These are phyloP conservation scores for Allolobophora icterica DNA, from an alignment of 2,888 invertebrate species.

Conservation along the genomic window DNA sequence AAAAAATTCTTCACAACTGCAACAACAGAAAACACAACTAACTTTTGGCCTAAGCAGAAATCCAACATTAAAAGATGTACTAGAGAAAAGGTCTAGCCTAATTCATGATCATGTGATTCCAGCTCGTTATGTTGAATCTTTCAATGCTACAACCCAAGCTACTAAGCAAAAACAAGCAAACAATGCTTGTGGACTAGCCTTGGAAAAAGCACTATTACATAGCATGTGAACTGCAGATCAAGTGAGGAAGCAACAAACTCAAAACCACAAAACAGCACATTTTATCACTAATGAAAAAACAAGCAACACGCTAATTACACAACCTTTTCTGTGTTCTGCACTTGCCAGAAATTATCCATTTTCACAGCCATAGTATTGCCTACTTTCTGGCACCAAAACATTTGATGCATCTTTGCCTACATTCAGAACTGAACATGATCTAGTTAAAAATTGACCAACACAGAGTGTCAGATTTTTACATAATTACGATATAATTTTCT, in stretches of 20 bases:
- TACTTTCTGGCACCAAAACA: not conserved
- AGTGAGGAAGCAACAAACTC: constrained; percentile 2
- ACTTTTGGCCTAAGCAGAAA: not conserved
- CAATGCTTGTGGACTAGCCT: not conserved
- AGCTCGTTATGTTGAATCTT: not conserved
- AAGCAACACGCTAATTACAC: not conserved
- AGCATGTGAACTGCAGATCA: not conserved
- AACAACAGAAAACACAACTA: not conserved
- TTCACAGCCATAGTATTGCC: not conserved
- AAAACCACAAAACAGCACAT: constrained; percentile 1
- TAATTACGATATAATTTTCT: not conserved
- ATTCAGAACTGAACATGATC: too few relatives aligned
- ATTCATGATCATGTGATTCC: not conserved
- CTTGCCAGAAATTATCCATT: not conserved
- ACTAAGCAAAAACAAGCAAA: not conserved
- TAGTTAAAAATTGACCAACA: not conserved
- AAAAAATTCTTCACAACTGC: not conserved
- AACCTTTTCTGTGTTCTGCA: too few relatives aligned
- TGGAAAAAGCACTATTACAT: not conserved
- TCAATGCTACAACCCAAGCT: not conserved
- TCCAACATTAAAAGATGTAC: not conserved
- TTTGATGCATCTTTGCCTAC: not conserved
- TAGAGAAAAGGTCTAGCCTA: not conserved
- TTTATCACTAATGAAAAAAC: not conserved
- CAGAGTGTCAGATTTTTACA: not conserved